Evolutionary conservation across 2,888 invertebrate genomes (phyloP), one percentile per base, ranked within the genome.

Genomic region (Acanthococcus lagerstroemiae): DNA sequence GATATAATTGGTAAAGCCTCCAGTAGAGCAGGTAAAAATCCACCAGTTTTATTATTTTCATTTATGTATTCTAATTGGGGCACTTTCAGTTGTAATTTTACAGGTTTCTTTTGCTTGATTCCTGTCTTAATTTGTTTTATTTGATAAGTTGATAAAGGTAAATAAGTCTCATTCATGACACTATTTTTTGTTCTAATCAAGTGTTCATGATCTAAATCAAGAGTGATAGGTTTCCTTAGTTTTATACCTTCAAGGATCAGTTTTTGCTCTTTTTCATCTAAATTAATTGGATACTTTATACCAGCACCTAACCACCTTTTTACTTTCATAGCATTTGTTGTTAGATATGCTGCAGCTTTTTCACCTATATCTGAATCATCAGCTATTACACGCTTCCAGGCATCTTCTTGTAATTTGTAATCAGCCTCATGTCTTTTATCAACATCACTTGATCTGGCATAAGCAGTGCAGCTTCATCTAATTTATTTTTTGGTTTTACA

Each of bases 351-450:
- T 24, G 52, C 27, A 9, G 44, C 22, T 24, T 55, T 50, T 63
- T 68, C 68, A 15, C 55, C 52, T 26, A 68, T 24, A 45, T 21
- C 44, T 24, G 68, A 37, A 46, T 68, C 68, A 19, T 45, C 37
- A 65, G 68, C 65, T 21, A 21, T 52, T 12, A 68, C 60, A n/a
- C 68, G 19, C 61, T 67, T 48, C 68, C 68, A 68, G 44, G 68
- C 67, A 25, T 45, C 52, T 22, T 54, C 61, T 7, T 27, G 17
- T 48, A 68, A 50, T 9, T 45, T 25, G 44, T 19, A 24, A 48
- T 68, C 63, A n/a, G 67, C 68, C 30, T 63, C 56, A 55, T 67
- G 66, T 19, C 65, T 9, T 22, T 57, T 48, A 6, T 37, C 9
- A 12, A 67, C 21, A 24, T 67, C 67, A 6, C 44, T 50, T 15